Evolutionary conservation across 2,888 invertebrate species (phyloP), one percentile per base, ranked within the genome.

Genomic region (Acronicta psi): DNA sequence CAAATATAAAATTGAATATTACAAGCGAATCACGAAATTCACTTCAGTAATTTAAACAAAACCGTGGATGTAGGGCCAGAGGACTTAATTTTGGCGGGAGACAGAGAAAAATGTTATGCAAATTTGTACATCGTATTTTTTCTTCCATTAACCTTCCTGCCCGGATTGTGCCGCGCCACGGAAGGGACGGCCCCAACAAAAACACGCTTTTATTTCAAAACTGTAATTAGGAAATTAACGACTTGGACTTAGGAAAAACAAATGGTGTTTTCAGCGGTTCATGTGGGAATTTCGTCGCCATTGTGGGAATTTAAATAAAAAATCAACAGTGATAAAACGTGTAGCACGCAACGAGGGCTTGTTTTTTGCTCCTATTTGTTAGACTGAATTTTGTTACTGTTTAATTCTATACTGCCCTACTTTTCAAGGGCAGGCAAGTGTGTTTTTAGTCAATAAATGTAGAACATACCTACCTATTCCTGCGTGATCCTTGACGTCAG

Each of bases 61-160:
- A 87, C 86, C 86, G 87, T 86, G 80, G 85, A 89, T 88, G 85
- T 86, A 85, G 85, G 81, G 84, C 80, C 83, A 79, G 82, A 86
- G 80, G 86, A 88, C 92, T 91, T 92, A 91, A 93, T 92, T 92
- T 92, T 77, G 86, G 87, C 78, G 74, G 79, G 79, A 90, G 87
- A 87, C 86, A 87, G 87, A 85, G 87, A 91, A 91, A 93, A 93
- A 91, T 90, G 90, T 88, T 91, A 93, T 93, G 93, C 87, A 94
- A 94, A 94, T 93, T 94, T 92, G 92, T 92, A 93, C 92, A 91
- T 82, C 86, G 89, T 92, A 90, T 92, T 94, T 92, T 92, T 92
- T 91, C 89, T 91, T 88, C 91, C 90, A 93, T 93, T 93, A 93
- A 90, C 89, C 90, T 92, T 84, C 85, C 86, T 83, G 82, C 75